Conservation (phyloP, 2,888 invertebrate species). For the Drosophila affinis region DNA sequence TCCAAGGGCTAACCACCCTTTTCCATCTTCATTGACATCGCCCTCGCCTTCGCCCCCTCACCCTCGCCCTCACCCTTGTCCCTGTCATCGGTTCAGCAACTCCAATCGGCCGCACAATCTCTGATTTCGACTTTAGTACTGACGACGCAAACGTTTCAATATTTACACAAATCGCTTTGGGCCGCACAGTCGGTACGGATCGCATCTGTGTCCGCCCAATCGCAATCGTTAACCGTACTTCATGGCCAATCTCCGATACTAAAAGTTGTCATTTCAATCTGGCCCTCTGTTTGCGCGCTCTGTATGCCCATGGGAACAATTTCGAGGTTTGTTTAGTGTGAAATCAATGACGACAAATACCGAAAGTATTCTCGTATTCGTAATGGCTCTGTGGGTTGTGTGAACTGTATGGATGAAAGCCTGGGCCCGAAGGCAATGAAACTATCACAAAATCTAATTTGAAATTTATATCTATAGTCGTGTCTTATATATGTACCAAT, state of each 20-base stretch:
- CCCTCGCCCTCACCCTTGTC: conserved; percentile 3
- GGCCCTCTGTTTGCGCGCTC: conserved; percentile 46
- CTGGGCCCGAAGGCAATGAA: not conserved
- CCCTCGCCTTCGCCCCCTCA: not conserved
- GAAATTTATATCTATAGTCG: not conserved
- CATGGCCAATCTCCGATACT: conserved; percentile 56
- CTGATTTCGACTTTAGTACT: conserved; percentile 57
- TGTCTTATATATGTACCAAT: too few relatives aligned
- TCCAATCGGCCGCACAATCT: conserved; percentile 75
- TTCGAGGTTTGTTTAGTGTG: conserved; percentile 57
- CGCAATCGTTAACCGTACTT: conserved; percentile 53
- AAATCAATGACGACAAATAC: conserved; percentile 24
- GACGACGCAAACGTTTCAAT: conserved; percentile 67
- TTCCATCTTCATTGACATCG: not conserved
- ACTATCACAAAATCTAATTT: not conserved
- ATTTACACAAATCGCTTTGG: conserved; percentile 76
- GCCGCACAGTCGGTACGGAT: conserved; percentile 43
- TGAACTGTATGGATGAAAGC: not conserved
- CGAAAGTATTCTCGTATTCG: conserved; percentile 8
- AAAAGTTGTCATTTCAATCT: conserved; percentile 59
- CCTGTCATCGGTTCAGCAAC: conserved; percentile 39
- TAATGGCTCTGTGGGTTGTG: conserved; percentile 11
- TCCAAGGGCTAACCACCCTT: conserved; percentile 6
- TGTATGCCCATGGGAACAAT: conserved; percentile 64
- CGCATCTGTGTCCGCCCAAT: conserved; percentile 55